These are phyloP conservation scores for Beris chalybata DNA, from an alignment of 2,888 invertebrate species.

Conservation along the genomic window DNA sequence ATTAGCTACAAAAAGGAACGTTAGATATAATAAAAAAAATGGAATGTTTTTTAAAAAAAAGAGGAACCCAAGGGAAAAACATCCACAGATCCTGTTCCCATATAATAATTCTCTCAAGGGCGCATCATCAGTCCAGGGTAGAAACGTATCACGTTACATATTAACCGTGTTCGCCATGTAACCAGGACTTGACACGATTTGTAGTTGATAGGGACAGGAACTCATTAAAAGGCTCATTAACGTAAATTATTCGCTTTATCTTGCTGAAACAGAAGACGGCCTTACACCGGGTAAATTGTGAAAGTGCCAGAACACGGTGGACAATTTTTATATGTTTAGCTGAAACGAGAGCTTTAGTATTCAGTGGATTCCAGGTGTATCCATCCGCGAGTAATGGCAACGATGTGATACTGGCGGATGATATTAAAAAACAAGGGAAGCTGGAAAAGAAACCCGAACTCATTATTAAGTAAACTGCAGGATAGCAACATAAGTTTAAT, in stretches of 20 bases:
- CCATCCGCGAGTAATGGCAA: no score
- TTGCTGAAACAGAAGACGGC: conserved; percentile 31
- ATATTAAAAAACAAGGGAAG: no score
- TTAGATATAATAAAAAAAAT: not conserved
- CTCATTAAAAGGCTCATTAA: conserved; percentile 39
- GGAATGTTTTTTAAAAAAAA: not conserved
- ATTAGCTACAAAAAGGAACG: not conserved
- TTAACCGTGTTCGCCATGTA: conserved; percentile 12
- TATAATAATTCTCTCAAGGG: not conserved
- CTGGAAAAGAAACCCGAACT: no score
- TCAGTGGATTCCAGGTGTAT: no score
- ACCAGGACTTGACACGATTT: conserved; percentile 31
- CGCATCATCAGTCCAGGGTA: not conserved
- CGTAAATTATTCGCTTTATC: conserved; percentile 37
- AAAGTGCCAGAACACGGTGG: conserved; percentile 11
- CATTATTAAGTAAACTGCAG: no score
- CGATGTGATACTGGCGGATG: no score
- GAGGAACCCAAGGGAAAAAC: not conserved
- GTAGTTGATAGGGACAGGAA: conserved; percentile 34
- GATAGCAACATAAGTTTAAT: no score
- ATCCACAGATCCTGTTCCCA: not conserved
- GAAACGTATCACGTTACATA: conserved; percentile 18
- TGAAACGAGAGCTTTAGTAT: not conserved
- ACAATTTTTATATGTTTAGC: conserved; percentile 18
- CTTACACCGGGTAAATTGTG: not conserved